These are phyloP conservation scores for Athalia cordata DNA, from an alignment of 2,888 invertebrate genomes.

Conservation along the genomic window DNA sequence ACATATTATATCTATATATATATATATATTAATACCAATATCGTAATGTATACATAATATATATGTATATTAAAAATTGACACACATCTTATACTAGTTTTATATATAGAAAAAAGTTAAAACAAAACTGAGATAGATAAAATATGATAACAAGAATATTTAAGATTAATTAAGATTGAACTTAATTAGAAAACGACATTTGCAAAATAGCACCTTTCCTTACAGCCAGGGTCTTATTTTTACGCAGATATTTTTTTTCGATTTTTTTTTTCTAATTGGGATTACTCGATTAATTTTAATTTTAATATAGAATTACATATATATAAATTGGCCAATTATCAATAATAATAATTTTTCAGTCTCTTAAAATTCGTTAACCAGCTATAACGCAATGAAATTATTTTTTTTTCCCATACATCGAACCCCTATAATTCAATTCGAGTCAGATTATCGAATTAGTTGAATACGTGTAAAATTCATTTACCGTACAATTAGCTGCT, in stretches of 20 bases:
- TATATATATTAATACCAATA: slow-evolving; percentile 59
- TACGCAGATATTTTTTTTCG: slow-evolving; percentile 41
- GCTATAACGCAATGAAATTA: neutral
- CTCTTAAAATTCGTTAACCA: slow-evolving; percentile 6
- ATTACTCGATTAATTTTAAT: slow-evolving; percentile 47
- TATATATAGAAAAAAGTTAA: slow-evolving; percentile 47
- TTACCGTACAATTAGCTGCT: no score
- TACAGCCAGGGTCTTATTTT: slow-evolving; percentile 56
- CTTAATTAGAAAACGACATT: slow-evolving; percentile 35
- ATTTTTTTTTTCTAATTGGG: slow-evolving; percentile 52
- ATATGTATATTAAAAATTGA: slow-evolving; percentile 66
- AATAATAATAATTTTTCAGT: neutral
- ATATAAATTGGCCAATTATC: no score
- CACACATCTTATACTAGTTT: slow-evolving; percentile 65
- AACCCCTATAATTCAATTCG: neutral
- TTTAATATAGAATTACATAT: slow-evolving; percentile 38
- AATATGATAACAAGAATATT: neutral
- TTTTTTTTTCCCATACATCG: neutral
- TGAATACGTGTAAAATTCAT: no score
- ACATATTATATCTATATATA: slow-evolving; percentile 55
- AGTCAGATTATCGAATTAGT: no score
- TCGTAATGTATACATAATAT: neutral
- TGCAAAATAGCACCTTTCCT: slow-evolving; percentile 67
- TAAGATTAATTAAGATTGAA: neutral
- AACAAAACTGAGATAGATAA: no score